Evolutionary conservation across 2,888 invertebrate species (phyloP).

Genomic region (Pachliopta kotzebuea): DNA sequence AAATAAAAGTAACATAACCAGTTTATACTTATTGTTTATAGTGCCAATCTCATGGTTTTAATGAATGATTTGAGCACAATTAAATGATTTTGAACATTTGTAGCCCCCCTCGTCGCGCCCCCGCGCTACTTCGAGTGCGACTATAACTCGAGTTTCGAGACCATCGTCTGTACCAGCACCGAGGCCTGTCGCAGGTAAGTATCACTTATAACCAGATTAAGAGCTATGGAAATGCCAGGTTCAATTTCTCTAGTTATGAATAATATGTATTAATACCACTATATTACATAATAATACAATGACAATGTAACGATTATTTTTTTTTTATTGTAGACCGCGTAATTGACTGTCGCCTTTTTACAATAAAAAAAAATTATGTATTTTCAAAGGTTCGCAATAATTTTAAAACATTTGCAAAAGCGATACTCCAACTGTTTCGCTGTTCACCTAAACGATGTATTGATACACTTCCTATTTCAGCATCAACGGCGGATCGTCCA

Average conservation of each 20-base stretch:
- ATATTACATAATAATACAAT: too few species aligned
- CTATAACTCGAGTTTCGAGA: conserved; percentile 51
- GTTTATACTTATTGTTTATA: too few species aligned
- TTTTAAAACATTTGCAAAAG: too few species aligned
- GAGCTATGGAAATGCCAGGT: too few species aligned
- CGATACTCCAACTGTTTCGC: background rate
- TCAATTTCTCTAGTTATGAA: too few species aligned
- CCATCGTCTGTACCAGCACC: conserved; percentile 54
- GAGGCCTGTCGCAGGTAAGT: conserved; percentile 47
- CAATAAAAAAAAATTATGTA: too few species aligned
- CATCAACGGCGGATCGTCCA: conserved; percentile 48
- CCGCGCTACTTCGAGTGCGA: conserved; percentile 58
- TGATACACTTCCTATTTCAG: background rate
- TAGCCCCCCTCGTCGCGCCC: conserved; percentile 63
- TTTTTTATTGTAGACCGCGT: too few species aligned
- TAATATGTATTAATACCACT: too few species aligned
- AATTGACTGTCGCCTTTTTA: too few species aligned
- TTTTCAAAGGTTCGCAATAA: too few species aligned
- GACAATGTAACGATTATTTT: too few species aligned
- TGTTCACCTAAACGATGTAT: background rate
- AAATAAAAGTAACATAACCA: background rate
- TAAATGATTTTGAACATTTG: background rate
- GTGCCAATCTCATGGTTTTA: background rate
- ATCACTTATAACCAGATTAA: too few species aligned
- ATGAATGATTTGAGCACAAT: background rate